Evolutionary conservation across 2,113 vertebrate genomes (phyloP), one percentile per base, ranked within the genome.

Genomic region (Petroica traversi): DNA sequence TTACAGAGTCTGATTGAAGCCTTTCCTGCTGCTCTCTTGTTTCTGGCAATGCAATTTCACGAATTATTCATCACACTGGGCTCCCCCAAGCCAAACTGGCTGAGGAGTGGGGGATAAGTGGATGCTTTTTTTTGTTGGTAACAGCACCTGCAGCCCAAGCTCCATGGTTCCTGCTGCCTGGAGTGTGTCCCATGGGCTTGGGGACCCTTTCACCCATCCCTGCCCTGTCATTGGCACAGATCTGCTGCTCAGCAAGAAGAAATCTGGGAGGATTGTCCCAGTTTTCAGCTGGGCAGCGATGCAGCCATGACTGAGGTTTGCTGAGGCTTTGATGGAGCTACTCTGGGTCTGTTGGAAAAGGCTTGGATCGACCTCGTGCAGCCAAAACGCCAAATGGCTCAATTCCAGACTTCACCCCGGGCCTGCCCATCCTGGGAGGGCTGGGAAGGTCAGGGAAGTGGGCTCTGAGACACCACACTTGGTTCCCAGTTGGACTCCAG

Each of bases 401-500:
- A 29, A 6, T 72, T 52, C 46, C 36, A 38, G 41, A 5, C 18
- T 23, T 36, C 4, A 1, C 15, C 36, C 59, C 34, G 31, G 20
- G 38, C 31, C 52, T 66, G 62, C 55, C 57, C 12, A 48, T 54
- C 14, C 64, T 3, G 10, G 14, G 26, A 46, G 8, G 41, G 41
- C 40, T 66, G 67, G 40, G 41, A 31, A 61, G 2, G 1, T 31
- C 24, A 4, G 38, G 24, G 64, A 82, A 43, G 33, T 3, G 63
- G 26, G 46, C 52, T 80, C 19, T 2, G 0, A 15, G 43, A 25
- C 20, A 19, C n/a, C 0, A 0, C 1, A 3, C 59, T 6, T 2
- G 10, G 64, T 61, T 11, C 36, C n/a, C 36, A 5, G n/a, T 4
- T 25, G 31, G 63, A 36, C n/a, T 38, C 45, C 5, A 1, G 2